Evolutionary conservation across 2,113 vertebrate genomes (phyloP).

Genomic region (Polyodon spathula): DNA sequence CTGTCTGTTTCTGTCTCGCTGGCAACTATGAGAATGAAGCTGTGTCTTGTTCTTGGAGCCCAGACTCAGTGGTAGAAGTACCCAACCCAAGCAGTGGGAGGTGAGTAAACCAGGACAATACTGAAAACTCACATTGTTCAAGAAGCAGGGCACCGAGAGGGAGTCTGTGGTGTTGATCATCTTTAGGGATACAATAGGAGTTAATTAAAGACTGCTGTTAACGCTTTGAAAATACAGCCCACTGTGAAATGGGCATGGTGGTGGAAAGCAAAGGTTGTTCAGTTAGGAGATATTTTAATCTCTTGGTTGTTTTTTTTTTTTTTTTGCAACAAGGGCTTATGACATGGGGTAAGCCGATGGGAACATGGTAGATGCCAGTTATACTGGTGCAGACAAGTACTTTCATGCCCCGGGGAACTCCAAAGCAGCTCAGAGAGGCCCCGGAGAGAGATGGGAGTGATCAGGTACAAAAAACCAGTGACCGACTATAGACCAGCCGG

Average conservation of each 20-base stretch:
- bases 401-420: slow-evolving; percentile 42
- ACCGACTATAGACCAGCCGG: slow-evolving; percentile 17
- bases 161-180: no score
- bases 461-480: slow-evolving; percentile 27
- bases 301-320: no score
- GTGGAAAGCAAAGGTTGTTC: no score
- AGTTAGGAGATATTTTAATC: no score
- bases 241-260: no score
- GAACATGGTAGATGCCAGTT: slow-evolving; percentile 27
- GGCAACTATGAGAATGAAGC: slow-evolving; percentile 30
- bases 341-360: slow-evolving; percentile 25
- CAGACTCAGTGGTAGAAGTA: slow-evolving; percentile 31
- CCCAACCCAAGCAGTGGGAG: slow-evolving; percentile 14
- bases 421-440: slow-evolving; percentile 33
- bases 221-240: no score
- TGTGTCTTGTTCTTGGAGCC: slow-evolving; percentile 22
- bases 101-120: slow-evolving; percentile 9
- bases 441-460: slow-evolving; percentile 30
- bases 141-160: no score
- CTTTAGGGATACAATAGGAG: no score
- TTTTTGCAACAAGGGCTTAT: slow-evolving; percentile 10
- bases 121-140: no score
- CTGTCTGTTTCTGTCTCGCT: no score
- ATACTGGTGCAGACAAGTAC: slow-evolving; percentile 32
- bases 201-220: no score